These are phyloP conservation scores for Hypena proboscidalis DNA, from an alignment of 2,888 invertebrate species.

Conservation along the genomic window DNA sequence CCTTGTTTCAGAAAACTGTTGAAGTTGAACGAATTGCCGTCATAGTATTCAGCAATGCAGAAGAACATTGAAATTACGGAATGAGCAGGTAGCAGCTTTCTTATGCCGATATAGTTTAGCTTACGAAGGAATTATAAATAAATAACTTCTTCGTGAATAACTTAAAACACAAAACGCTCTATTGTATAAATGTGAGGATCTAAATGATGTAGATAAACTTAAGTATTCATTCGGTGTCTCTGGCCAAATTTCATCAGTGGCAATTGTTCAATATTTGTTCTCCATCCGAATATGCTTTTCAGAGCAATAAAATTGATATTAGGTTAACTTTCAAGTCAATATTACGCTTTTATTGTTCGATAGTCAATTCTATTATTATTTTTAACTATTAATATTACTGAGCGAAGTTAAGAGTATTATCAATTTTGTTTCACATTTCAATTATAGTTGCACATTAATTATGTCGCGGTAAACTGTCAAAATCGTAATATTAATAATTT, in stretches of 20 bases:
- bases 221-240: too few species aligned
- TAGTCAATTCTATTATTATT: not conserved
- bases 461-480: too few species aligned
- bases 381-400: not conserved
- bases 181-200: too few species aligned
- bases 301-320: too few species aligned
- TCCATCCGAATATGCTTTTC: too few species aligned
- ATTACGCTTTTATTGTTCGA: conserved; percentile 3
- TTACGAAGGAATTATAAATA: conserved; percentile 9
- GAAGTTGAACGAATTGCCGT: conserved; percentile 55
- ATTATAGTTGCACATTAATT: too few species aligned
- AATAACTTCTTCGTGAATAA: too few species aligned
- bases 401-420: not conserved
- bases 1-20: conserved; percentile 60
- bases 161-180: too few species aligned
- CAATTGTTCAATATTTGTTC: too few species aligned
- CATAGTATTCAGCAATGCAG: conserved; percentile 44
- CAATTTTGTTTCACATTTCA: not conserved
- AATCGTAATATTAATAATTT: too few species aligned
- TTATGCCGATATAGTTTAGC: conserved; percentile 14
- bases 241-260: too few species aligned
- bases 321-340: not conserved
- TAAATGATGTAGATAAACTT: too few species aligned
- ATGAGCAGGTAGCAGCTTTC: conserved; percentile 22
- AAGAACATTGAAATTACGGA: conserved; percentile 19